Evolutionary conservation across 2,113 vertebrate species (phyloP), one percentile per base, ranked within the genome.

Genomic region (Rhineura floridana): DNA sequence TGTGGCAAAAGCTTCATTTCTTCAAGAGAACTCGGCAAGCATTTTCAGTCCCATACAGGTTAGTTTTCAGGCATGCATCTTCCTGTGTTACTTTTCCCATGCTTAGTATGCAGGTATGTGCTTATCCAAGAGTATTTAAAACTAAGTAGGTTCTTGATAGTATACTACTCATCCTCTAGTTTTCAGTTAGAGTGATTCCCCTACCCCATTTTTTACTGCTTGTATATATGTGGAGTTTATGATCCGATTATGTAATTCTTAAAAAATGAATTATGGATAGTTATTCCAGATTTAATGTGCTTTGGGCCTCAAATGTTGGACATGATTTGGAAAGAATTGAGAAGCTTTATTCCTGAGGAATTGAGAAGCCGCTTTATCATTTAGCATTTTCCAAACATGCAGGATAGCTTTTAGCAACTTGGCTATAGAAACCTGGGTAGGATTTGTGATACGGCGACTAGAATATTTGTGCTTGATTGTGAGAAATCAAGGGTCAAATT

Each of bases 11-110:
- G 97, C 94, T 98, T 98, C 96, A 97, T 98, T 95, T 99, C 98
- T 52, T 98, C 98, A 80, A 98, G 98, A 82, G 99, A 99, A 89
- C 97, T 99, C 96, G 98, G 98, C 95, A 99, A 99, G 95, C 98
- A 99, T 96, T 98, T 98, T 96, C 96, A 98, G 77, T 97, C 98
- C 89, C 98, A 99, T 93, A 98, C 98, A 90, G 98, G 98, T 99
- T 94, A 96, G 97, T 96, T 93, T 93, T 94, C 91, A 95, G 95
- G 86, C 93, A 95, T 89, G 94, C 93, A 70, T 52, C 88, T 95
- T 94, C 93, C 91, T 94, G 88, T 67, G 28, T 30, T 91, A 91
- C 90, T 91, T 92, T 88, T 85, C 89, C 84, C 90, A 81, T 91
- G 28, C 30, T 28, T 84, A 50, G 72, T 89, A 95, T 88, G 85